Evolutionary conservation across 2,113 vertebrate genomes (phyloP), one percentile per base, ranked within the genome.

Genomic region (Dicrurus megarhynchus): DNA sequence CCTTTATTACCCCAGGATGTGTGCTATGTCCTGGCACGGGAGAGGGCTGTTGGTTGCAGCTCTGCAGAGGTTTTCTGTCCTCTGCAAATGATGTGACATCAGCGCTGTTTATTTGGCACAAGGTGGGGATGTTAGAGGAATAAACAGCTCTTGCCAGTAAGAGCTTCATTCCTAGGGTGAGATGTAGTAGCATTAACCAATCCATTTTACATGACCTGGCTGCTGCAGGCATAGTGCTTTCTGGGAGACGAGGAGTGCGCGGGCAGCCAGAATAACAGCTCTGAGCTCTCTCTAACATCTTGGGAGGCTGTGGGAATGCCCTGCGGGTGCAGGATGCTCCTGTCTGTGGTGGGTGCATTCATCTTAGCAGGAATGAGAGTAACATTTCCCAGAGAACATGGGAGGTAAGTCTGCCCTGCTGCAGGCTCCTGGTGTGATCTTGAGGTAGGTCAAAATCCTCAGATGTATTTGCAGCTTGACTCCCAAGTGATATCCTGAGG

Each of bases 61-160:
- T 81, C 68, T 84, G 73, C 64, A 75, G 64, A 93, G 68, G 68
- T 67, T 93, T 90, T 88, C 79, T 89, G 64, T 93, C 52, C 71
- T 77, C 71, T 64, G 73, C 86, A 92, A 86, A 89, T 49, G 59
- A 86, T 64, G 76, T 53, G 56, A 68, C 59, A 71, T 75, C 56
- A 71, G 13, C 0, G 0, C 57, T 7, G 0, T 77, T 87, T 56
- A 44, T 80, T 79, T 95, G 93, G 96, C 76, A 50, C 41, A 10
- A 71, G 37, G 41, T 52, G 64, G 52, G 46, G 41, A 69, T 68
- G 35, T 96, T 57, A 86, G 84, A 60, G 53, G 13, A 23, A 50
- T 77, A 73, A 77, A 13, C 37, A 70, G 47, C 41, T 68, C 69
- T 84, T 94, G 64, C 83, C 79, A 65, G 64, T 24, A 42, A 88